Base-by-base conservation (phyloP, 2,888 invertebrate genomes). In the Eilema caniola region DNA sequence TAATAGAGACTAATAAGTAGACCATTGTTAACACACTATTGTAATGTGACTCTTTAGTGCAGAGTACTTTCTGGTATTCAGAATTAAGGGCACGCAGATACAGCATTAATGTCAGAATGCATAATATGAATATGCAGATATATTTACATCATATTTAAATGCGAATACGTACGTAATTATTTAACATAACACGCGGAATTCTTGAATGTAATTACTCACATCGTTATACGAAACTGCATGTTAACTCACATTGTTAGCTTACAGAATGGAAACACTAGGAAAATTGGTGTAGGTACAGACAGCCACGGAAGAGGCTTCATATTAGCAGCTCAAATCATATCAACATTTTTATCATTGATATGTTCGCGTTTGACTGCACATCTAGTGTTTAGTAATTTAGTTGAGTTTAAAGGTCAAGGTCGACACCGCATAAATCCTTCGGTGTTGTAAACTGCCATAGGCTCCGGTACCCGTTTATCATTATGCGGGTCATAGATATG, bases 191-290 rank as follows among this genome's bases (percentile, higher is more conserved):
- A 57, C 8, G 37, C 56, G 62, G 56, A 53, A 62, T 23, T 25
- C 23, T 53, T 41, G 33, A 41, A 47, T 56, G 53, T 53, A 31
- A n/a, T 62, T 25, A 33, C 4, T 62, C 14, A 67, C 31, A 24
- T 10, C 23, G 25, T 67, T 31, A 47, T 53, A 14, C 61, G 23
- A 61, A 67, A 67, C 25, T 67, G 47, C 31, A 31, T 31, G 61
- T 53, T 47, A 41, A 67, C 31, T 62, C 33, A 3, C 23, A 33
- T 62, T 56, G 33, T 25, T n/a, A n/a, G 28, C 25, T 53, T 28
- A 53, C 53, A 20, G 62, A 57, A 11, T 24, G n/a, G 53, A n/a
- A n/a, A 53, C 7, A 33, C 33, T 68, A 62, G 56, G 33, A 56
- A 33, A 33, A 62, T 67, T 20, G 11, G 37, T n/a, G n/a, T n/a